Conservation (phyloP, 1,140 invertebrate species). For the Tetranychus cinnabarinus region DNA sequence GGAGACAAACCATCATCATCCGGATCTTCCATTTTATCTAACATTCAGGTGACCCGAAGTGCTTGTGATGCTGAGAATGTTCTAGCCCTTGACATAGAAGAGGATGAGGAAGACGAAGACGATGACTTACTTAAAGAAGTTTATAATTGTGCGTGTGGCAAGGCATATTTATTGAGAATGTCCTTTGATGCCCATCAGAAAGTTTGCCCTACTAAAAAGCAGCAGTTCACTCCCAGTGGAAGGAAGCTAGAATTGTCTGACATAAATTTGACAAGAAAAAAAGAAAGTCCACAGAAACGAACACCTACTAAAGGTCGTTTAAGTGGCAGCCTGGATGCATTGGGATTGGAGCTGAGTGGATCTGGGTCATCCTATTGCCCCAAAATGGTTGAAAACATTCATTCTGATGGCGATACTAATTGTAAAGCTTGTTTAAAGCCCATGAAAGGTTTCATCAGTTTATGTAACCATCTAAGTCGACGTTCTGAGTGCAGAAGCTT, state of each 20-base stretch:
- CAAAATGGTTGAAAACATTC: neutral
- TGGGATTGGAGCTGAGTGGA: neutral
- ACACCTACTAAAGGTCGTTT: neutral
- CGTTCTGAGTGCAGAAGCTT: neutral
- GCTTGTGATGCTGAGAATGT: neutral
- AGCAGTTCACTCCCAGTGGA: neutral
- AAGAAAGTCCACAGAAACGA: neutral
- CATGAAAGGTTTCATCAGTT: neutral
- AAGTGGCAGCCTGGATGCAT: neutral
- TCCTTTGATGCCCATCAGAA: neutral
- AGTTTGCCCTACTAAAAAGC: neutral
- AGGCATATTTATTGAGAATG: neutral
- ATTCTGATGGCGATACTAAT: neutral
- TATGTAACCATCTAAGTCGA: conserved; percentile 5
- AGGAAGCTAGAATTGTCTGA: neutral
- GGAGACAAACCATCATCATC: neutral
- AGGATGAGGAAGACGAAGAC: neutral
- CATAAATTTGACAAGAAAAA: neutral
- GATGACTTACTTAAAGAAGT: neutral
- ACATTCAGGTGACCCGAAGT: neutral
- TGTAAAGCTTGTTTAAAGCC: conserved; percentile 1
- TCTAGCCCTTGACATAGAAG: neutral
- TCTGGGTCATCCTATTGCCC: neutral
- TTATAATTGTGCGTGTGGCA: neutral
- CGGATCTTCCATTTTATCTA: neutral